Base-by-base conservation (phyloP, 2,797 vertebrate species). In the Holocentrus rufus region DNA sequence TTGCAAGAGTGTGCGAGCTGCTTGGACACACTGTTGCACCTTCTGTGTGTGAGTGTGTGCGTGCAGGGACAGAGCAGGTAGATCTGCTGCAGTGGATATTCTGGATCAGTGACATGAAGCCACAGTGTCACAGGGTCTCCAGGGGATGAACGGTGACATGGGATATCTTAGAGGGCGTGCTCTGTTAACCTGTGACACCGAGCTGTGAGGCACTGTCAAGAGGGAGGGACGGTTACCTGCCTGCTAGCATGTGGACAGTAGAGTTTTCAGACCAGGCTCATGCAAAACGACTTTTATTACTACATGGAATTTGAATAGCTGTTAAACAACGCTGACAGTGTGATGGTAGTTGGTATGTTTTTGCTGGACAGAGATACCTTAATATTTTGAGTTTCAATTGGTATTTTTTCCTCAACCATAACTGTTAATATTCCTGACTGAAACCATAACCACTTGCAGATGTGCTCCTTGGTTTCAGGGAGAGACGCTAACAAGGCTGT, bases 221-320 rank as follows among this genome's bases (percentile, higher is more conserved):
- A 27, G 44, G 10, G 42, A 44, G 42, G 42, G 42, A 34, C 31
- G 5, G 54, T 27, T 5, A 60, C 7, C 0, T 15, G 47, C 13
- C 9, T 30, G 18, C 23, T 34, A 15, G 9, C 9, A 54, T 14
- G 47, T 2, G 7, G 18, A 30, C 30, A 71, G 71, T 30, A 42
- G 22, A n/a, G 52, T 71, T 64, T n/a, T 53, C 52, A 54, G 44
- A 63, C 22, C 34, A 3, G 68, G 27, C 25, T 15, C 25, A 81
- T 58, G 76, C 74, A 86, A 68, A 81, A 65, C 0, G 9, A 2
- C 22, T 18, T 73, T 55, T 20, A 27, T 20, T 15, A 22, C 31
- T 11, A 9, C 10, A 34, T 8, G 9, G 14, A 1, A 47, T 79
- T 72, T 75, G 50, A 71, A 72, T 57, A 49, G 10, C 10, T 44